A percentile compares a stretch with the other conserved stretches of the same genome.
Evolutionary conservation across 2,113 vertebrate species (phyloP).

Genomic region (Catharus bicknelli): DNA sequence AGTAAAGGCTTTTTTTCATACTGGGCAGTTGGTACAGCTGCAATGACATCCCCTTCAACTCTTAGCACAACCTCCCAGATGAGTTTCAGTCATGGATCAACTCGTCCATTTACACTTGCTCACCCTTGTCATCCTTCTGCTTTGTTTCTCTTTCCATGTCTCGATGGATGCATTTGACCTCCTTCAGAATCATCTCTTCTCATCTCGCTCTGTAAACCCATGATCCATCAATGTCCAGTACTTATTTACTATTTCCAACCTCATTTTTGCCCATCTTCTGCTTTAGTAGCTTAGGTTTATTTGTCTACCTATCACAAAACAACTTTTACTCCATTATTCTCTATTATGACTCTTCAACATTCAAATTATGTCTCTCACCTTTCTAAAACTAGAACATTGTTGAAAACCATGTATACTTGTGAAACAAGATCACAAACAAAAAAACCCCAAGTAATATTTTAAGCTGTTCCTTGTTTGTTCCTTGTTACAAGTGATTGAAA

Average conservation of each 20-base stretch:
- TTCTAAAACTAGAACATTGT: background rate
- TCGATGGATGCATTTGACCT: background rate
- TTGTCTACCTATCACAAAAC: background rate
- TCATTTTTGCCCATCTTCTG: background rate
- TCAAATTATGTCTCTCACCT: background rate
- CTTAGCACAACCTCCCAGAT: background rate
- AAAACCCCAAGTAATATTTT: background rate
- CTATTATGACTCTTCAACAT: background rate
- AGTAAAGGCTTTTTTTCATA: background rate
- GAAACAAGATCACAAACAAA: background rate
- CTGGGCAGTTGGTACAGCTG: background rate
- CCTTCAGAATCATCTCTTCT: background rate
- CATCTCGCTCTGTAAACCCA: background rate
- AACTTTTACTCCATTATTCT: background rate
- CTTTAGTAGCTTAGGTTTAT: background rate
- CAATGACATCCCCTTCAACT: background rate
- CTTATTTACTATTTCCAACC: background rate
- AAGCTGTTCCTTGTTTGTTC: background rate
- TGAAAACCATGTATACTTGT: background rate
- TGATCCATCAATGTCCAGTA: background rate
- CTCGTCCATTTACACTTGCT: background rate
- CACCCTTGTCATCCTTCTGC: background rate
- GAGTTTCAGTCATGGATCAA: background rate
- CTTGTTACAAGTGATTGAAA: background rate
- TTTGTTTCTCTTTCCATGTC: background rate